These are phyloP conservation scores for Diuraphis noxia DNA, from an alignment of 1,140 invertebrate genomes.

Conservation along the genomic window DNA sequence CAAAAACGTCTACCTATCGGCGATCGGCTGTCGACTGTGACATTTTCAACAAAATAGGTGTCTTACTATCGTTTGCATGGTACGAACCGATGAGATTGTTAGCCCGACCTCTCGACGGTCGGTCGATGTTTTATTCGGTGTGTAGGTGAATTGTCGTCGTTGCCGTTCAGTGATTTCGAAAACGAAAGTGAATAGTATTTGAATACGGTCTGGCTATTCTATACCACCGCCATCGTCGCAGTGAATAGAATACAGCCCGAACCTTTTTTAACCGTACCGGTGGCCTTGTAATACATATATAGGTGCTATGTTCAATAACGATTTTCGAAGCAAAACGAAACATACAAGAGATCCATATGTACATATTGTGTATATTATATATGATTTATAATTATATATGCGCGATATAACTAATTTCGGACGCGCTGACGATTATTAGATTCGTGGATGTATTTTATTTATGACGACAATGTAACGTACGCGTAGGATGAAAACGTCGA, in stretches of 20 bases:
- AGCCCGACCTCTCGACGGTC: neutral
- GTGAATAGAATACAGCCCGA: slow-evolving; percentile 12
- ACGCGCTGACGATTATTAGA: neutral
- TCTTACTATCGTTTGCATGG: neutral
- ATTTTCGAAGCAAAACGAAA: neutral
- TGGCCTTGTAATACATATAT: slow-evolving; percentile 39
- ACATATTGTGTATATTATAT: neutral
- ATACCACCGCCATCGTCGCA: neutral
- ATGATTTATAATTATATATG: neutral
- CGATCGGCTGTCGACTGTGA: neutral
- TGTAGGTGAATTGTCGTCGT: slow-evolving; percentile 15
- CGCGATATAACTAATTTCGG: neutral
- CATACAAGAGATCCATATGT: neutral
- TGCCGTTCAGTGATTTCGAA: slow-evolving; percentile 41
- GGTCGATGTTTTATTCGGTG: neutral
- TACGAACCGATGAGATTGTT: neutral
- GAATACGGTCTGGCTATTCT: neutral
- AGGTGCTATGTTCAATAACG: neutral
- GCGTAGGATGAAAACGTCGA: neutral
- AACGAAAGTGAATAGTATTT: slow-evolving; percentile 47
- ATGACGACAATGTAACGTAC: neutral
- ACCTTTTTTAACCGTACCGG: slow-evolving; percentile 39
- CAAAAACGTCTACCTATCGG: neutral
- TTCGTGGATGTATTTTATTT: neutral
- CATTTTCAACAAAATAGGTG: neutral